Evolutionary conservation across 2,888 invertebrate genomes (phyloP).

Genomic region (Melanostoma mellinum): DNA sequence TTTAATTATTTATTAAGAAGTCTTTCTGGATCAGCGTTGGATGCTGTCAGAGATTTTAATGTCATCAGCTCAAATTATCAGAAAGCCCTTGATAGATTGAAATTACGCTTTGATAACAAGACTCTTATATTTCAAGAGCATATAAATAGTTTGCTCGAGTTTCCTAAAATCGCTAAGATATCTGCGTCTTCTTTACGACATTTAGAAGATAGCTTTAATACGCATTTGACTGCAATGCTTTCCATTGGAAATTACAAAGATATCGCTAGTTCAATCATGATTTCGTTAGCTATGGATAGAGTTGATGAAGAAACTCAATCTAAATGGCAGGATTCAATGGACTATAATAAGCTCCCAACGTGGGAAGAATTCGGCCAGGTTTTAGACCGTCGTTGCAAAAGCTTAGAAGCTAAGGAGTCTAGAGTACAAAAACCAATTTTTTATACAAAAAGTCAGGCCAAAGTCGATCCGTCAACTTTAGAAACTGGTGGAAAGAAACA

Average conservation of each 20-base stretch:
- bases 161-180: neutral
- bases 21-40: conserved; percentile 16
- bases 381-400: conserved; percentile 7
- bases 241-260: conserved; percentile 1
- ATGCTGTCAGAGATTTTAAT: conserved; percentile 5
- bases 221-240: neutral
- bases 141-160: neutral
- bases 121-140: conserved; percentile 14
- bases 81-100: conserved; percentile 9
- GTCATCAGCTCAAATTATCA: conserved; percentile 19
- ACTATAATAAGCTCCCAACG: neutral
- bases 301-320: neutral
- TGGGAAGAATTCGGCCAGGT: conserved; percentile 7
- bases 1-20: conserved; percentile 32
- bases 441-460: too few relatives aligned
- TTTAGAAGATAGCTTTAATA: neutral
- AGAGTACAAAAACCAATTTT: neutral
- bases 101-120: neutral
- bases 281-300: neutral
- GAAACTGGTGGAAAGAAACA: too few relatives aligned
- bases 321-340: neutral
- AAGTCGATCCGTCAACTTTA: too few relatives aligned
- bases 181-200: neutral
- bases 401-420: neutral
- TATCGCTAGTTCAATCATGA: neutral